Evolutionary conservation across 2,113 vertebrate genomes (phyloP).

Genomic region (Ahaetulla prasina): DNA sequence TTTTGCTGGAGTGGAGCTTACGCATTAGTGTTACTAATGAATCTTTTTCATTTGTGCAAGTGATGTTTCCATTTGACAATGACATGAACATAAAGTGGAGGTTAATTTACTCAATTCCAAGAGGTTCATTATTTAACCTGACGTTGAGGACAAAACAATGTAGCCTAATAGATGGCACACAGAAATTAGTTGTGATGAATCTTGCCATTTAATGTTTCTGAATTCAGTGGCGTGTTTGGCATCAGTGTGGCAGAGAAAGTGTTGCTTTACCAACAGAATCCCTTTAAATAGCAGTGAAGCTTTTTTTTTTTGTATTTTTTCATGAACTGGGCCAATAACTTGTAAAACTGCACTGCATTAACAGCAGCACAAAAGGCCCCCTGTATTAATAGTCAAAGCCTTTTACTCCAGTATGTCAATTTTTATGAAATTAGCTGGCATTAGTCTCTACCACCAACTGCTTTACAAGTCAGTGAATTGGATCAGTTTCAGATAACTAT

Average conservation of each 20-base stretch:
- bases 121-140: constrained; percentile 82
- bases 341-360: constrained; percentile 57
- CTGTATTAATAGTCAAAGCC: constrained; percentile 52
- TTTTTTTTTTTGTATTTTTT: constrained; percentile 34
- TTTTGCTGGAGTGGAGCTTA: constrained; percentile 67
- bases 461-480: constrained; percentile 57
- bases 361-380: constrained; percentile 59
- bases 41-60: constrained; percentile 77
- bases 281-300: constrained; percentile 40
- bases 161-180: constrained; percentile 78
- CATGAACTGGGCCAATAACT: constrained; percentile 42
- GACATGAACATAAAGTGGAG: constrained; percentile 81
- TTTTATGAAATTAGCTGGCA: constrained; percentile 65
- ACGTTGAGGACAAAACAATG: constrained; percentile 79
- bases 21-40: constrained; percentile 77
- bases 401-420: constrained; percentile 50
- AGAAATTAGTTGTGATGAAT: constrained; percentile 83
- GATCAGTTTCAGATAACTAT: constrained; percentile 62
- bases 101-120: constrained; percentile 79
- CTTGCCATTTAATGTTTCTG: constrained; percentile 73
- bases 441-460: constrained; percentile 62
- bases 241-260: constrained; percentile 36
- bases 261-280: constrained; percentile 24
- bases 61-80: constrained; percentile 82
- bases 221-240: constrained; percentile 43